These are phyloP conservation scores for Parambassis ranga DNA, from an alignment of 2,797 vertebrate genomes.

Conservation along the genomic window DNA sequence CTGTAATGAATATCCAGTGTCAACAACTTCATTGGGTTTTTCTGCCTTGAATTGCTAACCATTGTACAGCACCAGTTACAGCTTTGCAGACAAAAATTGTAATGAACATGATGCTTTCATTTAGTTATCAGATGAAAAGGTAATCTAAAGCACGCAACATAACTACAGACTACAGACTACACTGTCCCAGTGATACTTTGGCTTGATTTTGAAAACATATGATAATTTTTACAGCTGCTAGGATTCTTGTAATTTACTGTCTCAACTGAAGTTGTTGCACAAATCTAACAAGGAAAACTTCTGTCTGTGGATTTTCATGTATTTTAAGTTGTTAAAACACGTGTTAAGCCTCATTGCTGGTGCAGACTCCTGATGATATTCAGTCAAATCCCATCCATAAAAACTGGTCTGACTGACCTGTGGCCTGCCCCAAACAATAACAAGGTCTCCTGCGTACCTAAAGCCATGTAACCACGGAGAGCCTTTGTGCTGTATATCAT, in stretches of 20 bases:
- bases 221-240: conserved; percentile 29
- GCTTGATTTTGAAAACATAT: conserved; percentile 47
- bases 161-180: too few species aligned
- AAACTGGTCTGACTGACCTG: conserved; percentile 52
- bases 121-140: conserved; percentile 38
- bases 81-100: conserved; percentile 26
- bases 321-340: conserved; percentile 25
- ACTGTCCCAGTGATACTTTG: background rate
- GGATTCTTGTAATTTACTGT: conserved; percentile 31
- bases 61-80: conserved; percentile 4
- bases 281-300: conserved; percentile 52
- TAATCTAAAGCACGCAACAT: conserved; percentile 6
- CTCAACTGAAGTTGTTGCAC: conserved; percentile 39
- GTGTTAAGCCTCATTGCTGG: conserved; percentile 51
- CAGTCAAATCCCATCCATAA: conserved; percentile 50
- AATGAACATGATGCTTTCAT: conserved; percentile 31
- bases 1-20: conserved; percentile 65
- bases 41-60: conserved; percentile 20
- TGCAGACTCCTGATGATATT: conserved; percentile 52
- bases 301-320: conserved; percentile 9
- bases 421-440: conserved; percentile 55
- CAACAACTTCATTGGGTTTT: conserved; percentile 63
- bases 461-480: conserved; percentile 26
- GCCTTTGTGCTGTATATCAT: conserved; percentile 63
- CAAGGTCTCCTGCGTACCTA: conserved; percentile 56